A percentile compares a stretch with the other conserved stretches of the same genome.
Conservation (phyloP, 1,140 invertebrate genomes). For the Drosophila mojavensis region DNA sequence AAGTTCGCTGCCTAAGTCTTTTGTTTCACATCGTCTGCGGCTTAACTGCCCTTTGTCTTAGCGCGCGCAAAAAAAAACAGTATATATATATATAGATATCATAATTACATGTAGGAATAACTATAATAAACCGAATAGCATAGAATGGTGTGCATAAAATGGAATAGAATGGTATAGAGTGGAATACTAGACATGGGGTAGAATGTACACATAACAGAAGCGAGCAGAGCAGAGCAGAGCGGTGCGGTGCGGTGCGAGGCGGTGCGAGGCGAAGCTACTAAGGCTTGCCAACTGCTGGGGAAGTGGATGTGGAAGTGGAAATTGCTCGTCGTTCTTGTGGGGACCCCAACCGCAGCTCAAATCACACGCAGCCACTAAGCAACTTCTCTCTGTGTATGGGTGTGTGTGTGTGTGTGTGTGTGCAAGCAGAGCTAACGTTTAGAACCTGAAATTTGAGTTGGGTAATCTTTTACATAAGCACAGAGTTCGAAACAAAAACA, state of each 20-base stretch:
- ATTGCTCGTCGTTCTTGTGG: constrained; percentile 39
- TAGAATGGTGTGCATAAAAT: constrained; percentile 17
- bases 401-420: background rate
- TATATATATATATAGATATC: constrained; percentile 18
- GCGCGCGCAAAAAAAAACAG: constrained; percentile 33
- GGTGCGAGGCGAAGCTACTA: constrained; percentile 1
- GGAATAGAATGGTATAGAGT: constrained; percentile 28
- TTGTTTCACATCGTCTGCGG: constrained; percentile 53
- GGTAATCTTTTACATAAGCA: constrained; percentile 27
- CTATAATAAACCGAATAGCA: constrained; percentile 38
- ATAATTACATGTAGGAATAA: constrained; percentile 52
- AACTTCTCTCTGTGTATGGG: background rate
- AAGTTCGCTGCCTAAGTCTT: constrained; percentile 57
- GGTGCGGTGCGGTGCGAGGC: too few relatives aligned
- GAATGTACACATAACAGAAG: too few relatives aligned
- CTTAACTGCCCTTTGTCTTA: constrained; percentile 76
- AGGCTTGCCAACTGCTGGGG: constrained; percentile 32
- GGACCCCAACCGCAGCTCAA: constrained; percentile 38
- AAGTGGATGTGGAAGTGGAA: constrained; percentile 53
- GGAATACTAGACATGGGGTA: constrained; percentile 8
- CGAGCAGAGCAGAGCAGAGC: background rate
- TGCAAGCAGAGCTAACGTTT: background rate
- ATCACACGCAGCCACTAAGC: constrained; percentile 39
- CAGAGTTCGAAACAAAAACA: background rate
- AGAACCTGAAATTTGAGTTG: constrained; percentile 19